These are phyloP conservation scores for Anisognathus igniventris DNA, from an alignment of 2,797 vertebrate species.

Conservation along the genomic window DNA sequence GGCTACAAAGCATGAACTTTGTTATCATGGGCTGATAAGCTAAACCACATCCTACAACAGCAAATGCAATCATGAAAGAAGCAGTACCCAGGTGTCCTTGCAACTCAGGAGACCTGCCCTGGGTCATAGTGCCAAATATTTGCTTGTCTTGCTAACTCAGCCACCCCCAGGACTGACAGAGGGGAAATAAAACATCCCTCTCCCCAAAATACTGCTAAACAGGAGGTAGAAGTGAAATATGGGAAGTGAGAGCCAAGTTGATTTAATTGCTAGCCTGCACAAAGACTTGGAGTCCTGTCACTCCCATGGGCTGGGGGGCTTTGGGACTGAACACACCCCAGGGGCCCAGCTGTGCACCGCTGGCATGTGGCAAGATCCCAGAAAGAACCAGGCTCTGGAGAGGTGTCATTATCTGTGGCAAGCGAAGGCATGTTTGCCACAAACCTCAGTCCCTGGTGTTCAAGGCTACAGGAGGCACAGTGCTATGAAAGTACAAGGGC, in stretches of 20 bases:
- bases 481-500: neutral
- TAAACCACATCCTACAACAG: neutral
- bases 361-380: neutral
- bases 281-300: neutral
- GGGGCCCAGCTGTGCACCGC: rapidly evolving
- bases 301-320: rapidly evolving
- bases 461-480: neutral
- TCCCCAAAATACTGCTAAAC: neutral
- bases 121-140: neutral
- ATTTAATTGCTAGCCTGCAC: neutral
- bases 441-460: rapidly evolving
- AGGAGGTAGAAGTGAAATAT: neutral
- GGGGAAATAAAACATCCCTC: neutral
- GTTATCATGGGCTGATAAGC: slow-evolving; percentile 32
- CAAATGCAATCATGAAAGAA: neutral
- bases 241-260: neutral
- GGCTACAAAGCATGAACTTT: slow-evolving; percentile 30
- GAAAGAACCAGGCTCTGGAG: neutral
- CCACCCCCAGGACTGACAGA: neutral
- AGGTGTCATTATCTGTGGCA: neutral
- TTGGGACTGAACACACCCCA: neutral
- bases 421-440: neutral
- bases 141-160: neutral
- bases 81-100: neutral
- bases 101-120: neutral